Evolutionary conservation across 2,888 invertebrate species (phyloP).

Genomic region (Cantharis lateralis): DNA sequence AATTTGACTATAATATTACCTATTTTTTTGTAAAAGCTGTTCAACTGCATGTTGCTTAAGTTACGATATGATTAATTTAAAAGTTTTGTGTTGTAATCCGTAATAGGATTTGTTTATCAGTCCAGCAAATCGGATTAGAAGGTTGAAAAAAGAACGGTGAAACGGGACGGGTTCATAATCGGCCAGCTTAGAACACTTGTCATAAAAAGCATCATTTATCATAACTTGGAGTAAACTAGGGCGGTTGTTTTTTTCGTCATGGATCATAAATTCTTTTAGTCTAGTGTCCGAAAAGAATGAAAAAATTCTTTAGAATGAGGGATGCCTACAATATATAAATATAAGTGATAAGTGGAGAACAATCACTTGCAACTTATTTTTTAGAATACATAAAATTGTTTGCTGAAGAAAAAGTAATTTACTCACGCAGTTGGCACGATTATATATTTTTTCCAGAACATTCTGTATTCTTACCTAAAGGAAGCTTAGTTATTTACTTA

Average conservation of each 20-base stretch:
- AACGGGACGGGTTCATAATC: slow-evolving; percentile 25
- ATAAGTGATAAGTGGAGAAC: slow-evolving; percentile 38
- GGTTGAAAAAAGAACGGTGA: slow-evolving; percentile 28
- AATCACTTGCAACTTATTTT: slow-evolving; percentile 34
- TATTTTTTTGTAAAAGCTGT: not conserved
- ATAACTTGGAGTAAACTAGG: slow-evolving; percentile 38
- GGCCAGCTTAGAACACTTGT: slow-evolving; percentile 32
- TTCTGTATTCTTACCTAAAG: not conserved
- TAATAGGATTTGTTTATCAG: slow-evolving; percentile 30
- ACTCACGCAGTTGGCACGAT: not conserved
- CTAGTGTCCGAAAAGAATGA: slow-evolving; percentile 38
- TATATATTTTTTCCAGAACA: not conserved
- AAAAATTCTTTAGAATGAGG: slow-evolving; percentile 22
- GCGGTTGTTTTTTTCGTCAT: slow-evolving; percentile 41
- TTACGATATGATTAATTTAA: slow-evolving; percentile 26
- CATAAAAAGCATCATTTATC: slow-evolving; percentile 44
- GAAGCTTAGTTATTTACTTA: not conserved
- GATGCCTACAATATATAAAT: slow-evolving; percentile 35
- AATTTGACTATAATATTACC: not conserved
- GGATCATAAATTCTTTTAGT: slow-evolving; percentile 43
- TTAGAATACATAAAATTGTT: slow-evolving; percentile 8
- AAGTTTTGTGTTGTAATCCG: slow-evolving; percentile 25
- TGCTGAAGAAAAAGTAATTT: slow-evolving; percentile 6
- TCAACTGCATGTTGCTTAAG: not conserved
- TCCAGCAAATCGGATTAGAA: slow-evolving; percentile 30